These are phyloP conservation scores for Colletes gigas DNA, from an alignment of 1,140 invertebrate genomes.

Conservation along the genomic window DNA sequence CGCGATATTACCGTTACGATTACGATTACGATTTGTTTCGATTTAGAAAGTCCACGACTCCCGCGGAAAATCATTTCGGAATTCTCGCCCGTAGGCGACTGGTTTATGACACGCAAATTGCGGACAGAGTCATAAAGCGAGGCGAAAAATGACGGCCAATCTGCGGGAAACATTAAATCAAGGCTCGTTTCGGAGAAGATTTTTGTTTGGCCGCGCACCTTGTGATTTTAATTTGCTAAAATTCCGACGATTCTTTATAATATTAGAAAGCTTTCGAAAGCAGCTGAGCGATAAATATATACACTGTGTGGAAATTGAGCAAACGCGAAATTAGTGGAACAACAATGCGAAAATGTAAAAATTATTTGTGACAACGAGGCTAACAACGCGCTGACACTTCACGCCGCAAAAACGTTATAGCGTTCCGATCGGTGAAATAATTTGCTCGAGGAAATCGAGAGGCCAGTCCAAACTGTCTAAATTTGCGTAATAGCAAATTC, in stretches of 20 bases:
- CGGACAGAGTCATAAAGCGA: neutral
- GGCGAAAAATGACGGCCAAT: conserved; percentile 4
- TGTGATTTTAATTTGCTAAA: neutral
- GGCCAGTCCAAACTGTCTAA: neutral
- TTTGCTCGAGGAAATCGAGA: conserved; percentile 32
- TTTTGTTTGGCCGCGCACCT: neutral
- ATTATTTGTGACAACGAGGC: neutral
- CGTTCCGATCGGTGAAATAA: conserved; percentile 14
- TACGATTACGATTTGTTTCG: neutral
- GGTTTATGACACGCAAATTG: conserved; percentile 26
- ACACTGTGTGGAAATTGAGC: neutral
- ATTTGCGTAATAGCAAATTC: conserved; percentile 63
- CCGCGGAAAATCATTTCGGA: neutral
- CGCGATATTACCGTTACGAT: neutral
- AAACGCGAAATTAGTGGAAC: neutral
- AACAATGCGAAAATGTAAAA: neutral
- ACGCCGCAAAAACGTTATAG: neutral
- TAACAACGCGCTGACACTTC: neutral
- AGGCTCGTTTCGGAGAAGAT: neutral
- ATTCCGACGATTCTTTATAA: too few relatives aligned
- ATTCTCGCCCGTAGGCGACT: neutral
- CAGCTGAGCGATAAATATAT: too few relatives aligned
- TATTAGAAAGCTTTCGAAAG: too few relatives aligned
- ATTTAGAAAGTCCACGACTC: neutral
- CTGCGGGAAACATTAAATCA: conserved; percentile 6